Conservation (phyloP, 2,888 invertebrate genomes). For the Amphipyra tragopoginis region DNA sequence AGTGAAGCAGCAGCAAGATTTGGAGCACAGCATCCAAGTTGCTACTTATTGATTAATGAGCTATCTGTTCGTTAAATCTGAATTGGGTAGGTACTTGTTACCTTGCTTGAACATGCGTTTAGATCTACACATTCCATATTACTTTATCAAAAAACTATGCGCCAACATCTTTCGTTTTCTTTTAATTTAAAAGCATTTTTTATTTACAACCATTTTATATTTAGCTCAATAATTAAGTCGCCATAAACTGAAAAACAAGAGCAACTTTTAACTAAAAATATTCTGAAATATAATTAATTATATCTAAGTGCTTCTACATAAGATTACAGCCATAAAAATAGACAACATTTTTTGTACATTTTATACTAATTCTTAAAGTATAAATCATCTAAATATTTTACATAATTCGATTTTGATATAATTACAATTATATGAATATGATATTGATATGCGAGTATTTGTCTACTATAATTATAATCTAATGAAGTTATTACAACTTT, state of each 20-base stretch:
- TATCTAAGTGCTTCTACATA: constrained; percentile 46
- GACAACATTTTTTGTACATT: constrained; percentile 67
- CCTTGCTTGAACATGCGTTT: neutral
- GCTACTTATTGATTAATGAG: too few species aligned
- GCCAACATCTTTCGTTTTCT: too few species aligned
- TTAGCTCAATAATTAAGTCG: too few species aligned
- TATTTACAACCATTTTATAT: too few species aligned
- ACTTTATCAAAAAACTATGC: too few species aligned
- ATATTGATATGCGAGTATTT: constrained; percentile 76
- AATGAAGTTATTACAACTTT: constrained; percentile 38
- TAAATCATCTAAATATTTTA: constrained; percentile 56
- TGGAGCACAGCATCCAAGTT: too few species aligned
- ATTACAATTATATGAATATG: constrained; percentile 53
- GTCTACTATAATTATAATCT: constrained; percentile 49
- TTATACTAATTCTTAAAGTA: constrained; percentile 47
- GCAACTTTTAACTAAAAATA: constrained; percentile 5
- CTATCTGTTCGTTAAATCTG: too few species aligned
- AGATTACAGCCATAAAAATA: constrained; percentile 66
- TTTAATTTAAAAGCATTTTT: too few species aligned
- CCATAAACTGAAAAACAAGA: neutral
- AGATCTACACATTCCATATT: too few species aligned
- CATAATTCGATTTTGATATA: constrained; percentile 59
- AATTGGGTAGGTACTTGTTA: neutral
- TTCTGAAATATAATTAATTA: constrained; percentile 18
- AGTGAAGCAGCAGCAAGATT: neutral